phyloP scores from a whole-genome alignment of 1,140 invertebrate genomes.

The Fragariocoptes setiger region DNA sequence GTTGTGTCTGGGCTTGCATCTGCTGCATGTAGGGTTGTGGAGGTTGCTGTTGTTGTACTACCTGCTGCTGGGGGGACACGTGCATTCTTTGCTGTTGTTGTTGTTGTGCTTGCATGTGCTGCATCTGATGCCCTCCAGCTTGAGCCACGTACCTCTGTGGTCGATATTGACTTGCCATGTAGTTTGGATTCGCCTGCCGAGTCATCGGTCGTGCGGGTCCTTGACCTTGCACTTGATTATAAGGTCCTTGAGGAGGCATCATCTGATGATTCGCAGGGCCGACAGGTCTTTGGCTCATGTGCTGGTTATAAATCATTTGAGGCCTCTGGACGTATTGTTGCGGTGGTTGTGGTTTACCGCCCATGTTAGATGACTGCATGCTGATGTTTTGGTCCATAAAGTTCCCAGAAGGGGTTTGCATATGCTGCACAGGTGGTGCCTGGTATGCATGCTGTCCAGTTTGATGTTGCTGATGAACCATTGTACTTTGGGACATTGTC shows the following conservation, averaged over 20 bases:
- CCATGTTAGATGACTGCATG: no score
- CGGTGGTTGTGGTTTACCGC: no score
- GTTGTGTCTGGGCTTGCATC: slow-evolving; percentile 20
- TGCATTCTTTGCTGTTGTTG: slow-evolving; percentile 10
- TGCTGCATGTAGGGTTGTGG: slow-evolving; percentile 2
- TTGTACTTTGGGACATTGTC: not conserved
- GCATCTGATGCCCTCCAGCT: slow-evolving; percentile 13
- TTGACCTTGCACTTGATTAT: not conserved
- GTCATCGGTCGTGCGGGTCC: not conserved
- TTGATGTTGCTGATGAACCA: slow-evolving; percentile 2
- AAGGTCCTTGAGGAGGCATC: not conserved
- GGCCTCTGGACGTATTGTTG: no score
- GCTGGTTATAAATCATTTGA: no score
- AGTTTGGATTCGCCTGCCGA: not conserved
- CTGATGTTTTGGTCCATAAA: no score
- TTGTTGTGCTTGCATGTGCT: slow-evolving; percentile 5
- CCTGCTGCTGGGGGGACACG: slow-evolving; percentile 11
- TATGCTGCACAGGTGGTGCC: no score
- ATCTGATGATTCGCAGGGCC: not conserved
- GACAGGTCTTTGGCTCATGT: slow-evolving; percentile 7
- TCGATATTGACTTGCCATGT: no score
- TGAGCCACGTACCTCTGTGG: no score
- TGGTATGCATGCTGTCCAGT: no score
- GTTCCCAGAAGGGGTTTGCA: no score
- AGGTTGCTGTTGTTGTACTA: slow-evolving; percentile 3